phyloP scores from a whole-genome alignment of 2,113 vertebrate species.

The Gallinago media region DNA sequence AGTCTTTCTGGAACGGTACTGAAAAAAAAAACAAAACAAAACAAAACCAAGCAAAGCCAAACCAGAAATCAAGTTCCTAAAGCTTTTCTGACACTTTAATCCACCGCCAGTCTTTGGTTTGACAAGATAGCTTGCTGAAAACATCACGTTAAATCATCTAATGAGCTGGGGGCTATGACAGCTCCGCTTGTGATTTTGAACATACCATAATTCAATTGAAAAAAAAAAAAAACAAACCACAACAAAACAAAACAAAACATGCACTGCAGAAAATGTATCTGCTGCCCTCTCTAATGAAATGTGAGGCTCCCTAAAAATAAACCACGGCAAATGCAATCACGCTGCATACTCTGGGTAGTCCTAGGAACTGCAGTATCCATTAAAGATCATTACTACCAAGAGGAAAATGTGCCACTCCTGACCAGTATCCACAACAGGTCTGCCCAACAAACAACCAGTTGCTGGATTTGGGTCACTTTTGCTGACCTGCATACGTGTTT shows the following conservation, averaged over 20 bases:
- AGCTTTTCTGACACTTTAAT: neutral
- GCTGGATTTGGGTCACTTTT: neutral
- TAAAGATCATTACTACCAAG: neutral
- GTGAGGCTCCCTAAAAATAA: neutral
- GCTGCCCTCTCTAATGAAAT: neutral
- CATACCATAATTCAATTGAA: neutral
- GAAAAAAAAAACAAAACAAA: neutral
- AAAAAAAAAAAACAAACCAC: neutral
- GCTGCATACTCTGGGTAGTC: too few species aligned
- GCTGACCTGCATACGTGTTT: neutral
- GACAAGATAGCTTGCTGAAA: neutral
- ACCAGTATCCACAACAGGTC: rapidly evolving
- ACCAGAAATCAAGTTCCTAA: neutral
- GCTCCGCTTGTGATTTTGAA: neutral
- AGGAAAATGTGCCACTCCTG: neutral
- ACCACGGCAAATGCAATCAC: neutral
- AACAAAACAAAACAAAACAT: neutral
- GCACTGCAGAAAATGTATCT: neutral
- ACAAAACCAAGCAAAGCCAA: neutral
- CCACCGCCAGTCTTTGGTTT: neutral
- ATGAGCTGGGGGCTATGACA: conserved; percentile 29
- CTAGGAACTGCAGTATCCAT: neutral
- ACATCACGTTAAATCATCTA: neutral
- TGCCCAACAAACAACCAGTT: neutral
- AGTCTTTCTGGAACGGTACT: neutral